Conservation (phyloP, 2,888 invertebrate genomes). For the Leistus spinibarbis region DNA sequence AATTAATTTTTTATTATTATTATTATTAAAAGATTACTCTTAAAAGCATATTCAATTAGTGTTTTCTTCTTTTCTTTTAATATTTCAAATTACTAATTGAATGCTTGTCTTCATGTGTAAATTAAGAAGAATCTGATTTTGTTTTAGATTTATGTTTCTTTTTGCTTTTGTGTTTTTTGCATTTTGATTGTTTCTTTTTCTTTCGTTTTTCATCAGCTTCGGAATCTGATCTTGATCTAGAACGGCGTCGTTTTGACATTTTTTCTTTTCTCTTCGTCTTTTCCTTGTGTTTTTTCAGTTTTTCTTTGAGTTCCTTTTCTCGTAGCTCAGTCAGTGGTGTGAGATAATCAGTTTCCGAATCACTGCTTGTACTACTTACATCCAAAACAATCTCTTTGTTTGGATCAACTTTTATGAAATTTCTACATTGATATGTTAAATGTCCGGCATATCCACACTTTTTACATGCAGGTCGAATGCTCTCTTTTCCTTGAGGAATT, state of each 20-base stretch:
- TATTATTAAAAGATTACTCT: too few species aligned
- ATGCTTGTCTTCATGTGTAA: too few species aligned
- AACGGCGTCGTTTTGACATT: conserved; percentile 50
- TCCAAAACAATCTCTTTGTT: conserved; percentile 91
- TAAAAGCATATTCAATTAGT: too few species aligned
- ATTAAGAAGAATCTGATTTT: too few species aligned
- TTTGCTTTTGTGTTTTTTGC: conserved; percentile 46
- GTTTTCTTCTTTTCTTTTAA: too few species aligned
- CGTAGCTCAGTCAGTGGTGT: conserved; percentile 82
- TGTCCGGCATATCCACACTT: conserved; percentile 97
- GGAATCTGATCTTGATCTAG: conserved; percentile 42
- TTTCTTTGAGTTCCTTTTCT: conserved; percentile 76
- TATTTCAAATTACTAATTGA: too few species aligned
- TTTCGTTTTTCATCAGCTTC: conserved; percentile 46
- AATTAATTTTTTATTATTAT: too few species aligned
- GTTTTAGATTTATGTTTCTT: conserved; percentile 44
- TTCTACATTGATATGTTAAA: conserved; percentile 93
- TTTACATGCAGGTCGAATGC: conserved; percentile 84
- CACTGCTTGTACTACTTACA: conserved; percentile 93
- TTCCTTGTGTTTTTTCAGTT: conserved; percentile 67
- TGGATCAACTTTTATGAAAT: conserved; percentile 93
- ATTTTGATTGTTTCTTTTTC: conserved; percentile 46
- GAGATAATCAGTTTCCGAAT: conserved; percentile 79
- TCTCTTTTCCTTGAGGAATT: conserved; percentile 72
- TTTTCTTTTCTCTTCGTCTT: conserved; percentile 64